A percentile compares a stretch with the other conserved stretches of the same genome.
Evolutionary conservation across 2,888 invertebrate genomes (phyloP).

Genomic region (Odontocolon sp.): DNA sequence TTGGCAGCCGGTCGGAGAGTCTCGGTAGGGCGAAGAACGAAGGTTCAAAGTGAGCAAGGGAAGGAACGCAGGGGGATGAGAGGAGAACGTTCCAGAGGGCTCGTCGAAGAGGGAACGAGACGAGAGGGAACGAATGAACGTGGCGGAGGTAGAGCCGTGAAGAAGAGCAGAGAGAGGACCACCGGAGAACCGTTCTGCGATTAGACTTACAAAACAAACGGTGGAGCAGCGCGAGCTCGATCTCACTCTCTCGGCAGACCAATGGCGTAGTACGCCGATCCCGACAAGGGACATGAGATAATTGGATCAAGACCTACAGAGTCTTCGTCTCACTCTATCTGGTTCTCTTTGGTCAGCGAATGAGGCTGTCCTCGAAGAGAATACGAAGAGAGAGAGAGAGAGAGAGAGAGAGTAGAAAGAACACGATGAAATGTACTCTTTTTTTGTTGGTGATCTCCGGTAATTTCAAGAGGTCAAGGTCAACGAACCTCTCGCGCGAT

Average conservation of each 20-base stretch:
- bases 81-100: slow-evolving; percentile 38
- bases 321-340: slow-evolving; percentile 18
- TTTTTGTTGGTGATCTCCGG: slow-evolving; percentile 57
- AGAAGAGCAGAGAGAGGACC: slow-evolving; percentile 75
- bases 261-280: slow-evolving; percentile 79
- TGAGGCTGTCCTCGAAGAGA: slow-evolving; percentile 34
- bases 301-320: slow-evolving; percentile 76
- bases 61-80: slow-evolving; percentile 45
- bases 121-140: slow-evolving; percentile 28
- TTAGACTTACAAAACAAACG: slow-evolving; percentile 81
- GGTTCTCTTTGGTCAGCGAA: slow-evolving; percentile 27
- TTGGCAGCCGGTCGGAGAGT: slow-evolving; percentile 74
- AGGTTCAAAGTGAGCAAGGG: slow-evolving; percentile 44
- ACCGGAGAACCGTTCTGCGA: slow-evolving; percentile 80
- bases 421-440: slow-evolving; percentile 12
- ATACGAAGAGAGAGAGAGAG: slow-evolving; percentile 21
- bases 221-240: slow-evolving; percentile 70
- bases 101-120: slow-evolving; percentile 37
- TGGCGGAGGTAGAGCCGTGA: slow-evolving; percentile 40
- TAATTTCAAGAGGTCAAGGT: slow-evolving; percentile 71
- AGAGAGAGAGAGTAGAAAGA: background rate
- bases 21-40: slow-evolving; percentile 38
- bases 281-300: slow-evolving; percentile 80
- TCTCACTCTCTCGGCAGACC: slow-evolving; percentile 67
- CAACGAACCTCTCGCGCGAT: slow-evolving; percentile 68